Evolutionary conservation across 1,140 invertebrate genomes (phyloP).

Genomic region (Drosophila ercepeae): DNA sequence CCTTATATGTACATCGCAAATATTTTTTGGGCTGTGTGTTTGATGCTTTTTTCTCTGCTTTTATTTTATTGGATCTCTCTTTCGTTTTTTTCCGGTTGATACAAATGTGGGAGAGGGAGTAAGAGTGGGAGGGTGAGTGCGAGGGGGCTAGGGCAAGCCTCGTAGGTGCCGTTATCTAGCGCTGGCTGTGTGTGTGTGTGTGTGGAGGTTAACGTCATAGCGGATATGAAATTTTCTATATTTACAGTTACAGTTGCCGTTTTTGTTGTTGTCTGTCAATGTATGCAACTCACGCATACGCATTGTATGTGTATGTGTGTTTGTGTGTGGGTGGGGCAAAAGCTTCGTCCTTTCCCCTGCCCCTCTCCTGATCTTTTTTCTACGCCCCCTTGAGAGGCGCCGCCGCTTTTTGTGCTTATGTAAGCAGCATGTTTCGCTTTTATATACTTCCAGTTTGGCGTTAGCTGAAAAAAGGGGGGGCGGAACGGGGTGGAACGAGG

Average conservation of each 20-base stretch:
- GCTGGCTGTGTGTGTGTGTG: slow-evolving; percentile 37
- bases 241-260: slow-evolving; percentile 61
- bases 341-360: slow-evolving; percentile 19
- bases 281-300: slow-evolving; percentile 61
- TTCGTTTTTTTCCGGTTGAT: slow-evolving; percentile 26
- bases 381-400: slow-evolving; percentile 30
- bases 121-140: background rate
- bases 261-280: slow-evolving; percentile 65
- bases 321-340: slow-evolving; percentile 28
- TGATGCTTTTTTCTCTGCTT: slow-evolving; percentile 28
- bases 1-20: background rate
- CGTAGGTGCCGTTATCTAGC: slow-evolving; percentile 44
- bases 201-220: slow-evolving; percentile 69
- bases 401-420: slow-evolving; percentile 64
- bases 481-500: no score
- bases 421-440: slow-evolving; percentile 78
- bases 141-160: no score
- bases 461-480: slow-evolving; percentile 14
- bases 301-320: no score
- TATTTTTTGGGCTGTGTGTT: slow-evolving; percentile 6
- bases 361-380: slow-evolving; percentile 1
- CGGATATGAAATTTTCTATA: slow-evolving; percentile 81
- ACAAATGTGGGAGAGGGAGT: slow-evolving; percentile 32
- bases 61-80: slow-evolving; percentile 29
- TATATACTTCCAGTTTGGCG: slow-evolving; percentile 70